Conservation (phyloP, 2,113 vertebrate genomes). For the Apodemus sylvaticus region DNA sequence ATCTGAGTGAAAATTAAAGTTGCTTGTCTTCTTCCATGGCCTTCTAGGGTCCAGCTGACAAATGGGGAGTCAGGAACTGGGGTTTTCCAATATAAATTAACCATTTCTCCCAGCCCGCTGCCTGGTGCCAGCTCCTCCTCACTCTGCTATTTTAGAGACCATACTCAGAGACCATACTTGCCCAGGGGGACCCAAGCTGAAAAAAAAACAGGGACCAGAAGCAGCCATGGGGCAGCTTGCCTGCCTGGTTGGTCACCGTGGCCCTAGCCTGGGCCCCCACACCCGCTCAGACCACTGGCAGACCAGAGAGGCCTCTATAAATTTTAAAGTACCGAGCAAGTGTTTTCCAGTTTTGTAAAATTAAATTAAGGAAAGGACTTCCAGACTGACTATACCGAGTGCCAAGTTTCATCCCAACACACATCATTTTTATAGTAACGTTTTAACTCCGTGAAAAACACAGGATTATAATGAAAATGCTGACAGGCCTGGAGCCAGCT, state of each 20-base stretch:
- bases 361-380: constrained; percentile 77
- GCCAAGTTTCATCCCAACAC: constrained; percentile 79
- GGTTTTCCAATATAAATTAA: constrained; percentile 67
- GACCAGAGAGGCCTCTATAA: constrained; percentile 21
- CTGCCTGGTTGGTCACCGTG: background rate
- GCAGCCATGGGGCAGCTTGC: background rate
- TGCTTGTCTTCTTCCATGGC: constrained; percentile 70
- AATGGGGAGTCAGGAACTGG: constrained; percentile 43
- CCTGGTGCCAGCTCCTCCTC: constrained; percentile 39
- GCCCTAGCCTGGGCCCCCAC: background rate
- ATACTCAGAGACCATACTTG: background rate
- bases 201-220: background rate
- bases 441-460: constrained; percentile 63
- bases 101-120: constrained; percentile 41
- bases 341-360: constrained; percentile 66
- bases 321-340: constrained; percentile 36
- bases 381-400: constrained; percentile 63
- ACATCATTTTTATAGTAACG: constrained; percentile 77
- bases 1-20: constrained; percentile 67
- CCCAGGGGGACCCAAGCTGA: background rate
- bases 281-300: background rate
- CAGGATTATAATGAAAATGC: constrained; percentile 64
- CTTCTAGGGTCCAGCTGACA: constrained; percentile 72
- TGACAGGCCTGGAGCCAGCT: constrained; percentile 63
- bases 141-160: background rate